Evolutionary conservation across 2,888 invertebrate species (phyloP), one percentile per base, ranked within the genome.

Genomic region (Nomada ferruginata): DNA sequence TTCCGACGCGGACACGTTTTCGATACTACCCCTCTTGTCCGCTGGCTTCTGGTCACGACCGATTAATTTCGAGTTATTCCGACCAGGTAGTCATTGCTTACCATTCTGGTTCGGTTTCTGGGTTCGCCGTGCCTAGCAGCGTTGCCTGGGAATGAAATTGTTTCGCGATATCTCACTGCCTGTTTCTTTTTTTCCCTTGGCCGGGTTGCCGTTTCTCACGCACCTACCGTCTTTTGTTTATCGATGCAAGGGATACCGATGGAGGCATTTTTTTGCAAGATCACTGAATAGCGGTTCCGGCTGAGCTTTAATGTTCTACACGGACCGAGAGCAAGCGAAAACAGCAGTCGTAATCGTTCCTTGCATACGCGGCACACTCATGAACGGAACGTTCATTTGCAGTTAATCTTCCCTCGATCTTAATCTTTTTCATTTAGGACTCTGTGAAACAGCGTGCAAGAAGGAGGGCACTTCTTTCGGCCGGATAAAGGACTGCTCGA

Each of bases 11-110:
- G 36, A 63, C 70, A 60, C 71, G 64, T 74, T 36, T 75, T 29
- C 64, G 64, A 75, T 64, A 53, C 64, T 42, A 52, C 23, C 44
- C 66, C 29, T 20, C 53, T 26, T 26, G 52, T 29, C 4, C 36
- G 13, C 29, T 7, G 47, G 11, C 50, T 42, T 42, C 11, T n/a
- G 68, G 76, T 76, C 78, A 79, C 78, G 78, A 68, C 76, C 76
- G 68, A 76, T 76, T 76, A 76, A 79, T 76, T 76, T 76, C 68
- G 42, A 68, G 63, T 57, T 76, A 78, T 78, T 55, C 57, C 78
- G 23, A 15, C 11, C n/a, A 23, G 55, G 55, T 7, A 52, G 13
- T 5, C 63, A 20, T 50, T 18, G 44, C 10, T 44, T 10, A n/a
- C 26, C 18, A 42, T 42, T 63, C n/a, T 26, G n/a, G 13, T 23